Base-by-base conservation (phyloP, 1,140 invertebrate genomes). In the Drosophila orena region DNA sequence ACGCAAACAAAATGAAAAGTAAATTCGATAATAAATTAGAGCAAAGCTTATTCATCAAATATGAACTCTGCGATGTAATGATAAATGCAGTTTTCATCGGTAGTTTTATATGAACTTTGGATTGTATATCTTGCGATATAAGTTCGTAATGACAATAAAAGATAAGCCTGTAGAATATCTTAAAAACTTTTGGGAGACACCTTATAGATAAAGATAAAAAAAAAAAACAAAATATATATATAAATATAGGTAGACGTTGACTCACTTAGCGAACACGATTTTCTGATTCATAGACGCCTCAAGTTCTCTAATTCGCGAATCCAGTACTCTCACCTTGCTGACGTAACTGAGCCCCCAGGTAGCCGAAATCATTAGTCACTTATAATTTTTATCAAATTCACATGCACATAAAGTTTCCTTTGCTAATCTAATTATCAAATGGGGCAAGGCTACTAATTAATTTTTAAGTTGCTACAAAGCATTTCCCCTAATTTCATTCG, bases 281-380 rank as follows among this genome's bases (percentile, higher is more conserved):
- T 84, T 47, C 50, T 85, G 77, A 85, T 65, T 85, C 81, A 85
- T 73, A 50, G 24, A 8, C 49, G 34, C 11, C 24, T 15, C 5
- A 8, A 65, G 57, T 76, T 83, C 74, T 64, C 50, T 40, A 68
- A 44, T 56, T 69, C 35, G 8, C n/a, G 17, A 42, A 6, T 38
- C 38, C n/a, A 24, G 46, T 30, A 42, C 37, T 70, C 68, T 74
- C 81, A 65, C 47, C 73, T 73, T 53, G 52, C 59, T 57, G 17
- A 46, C 52, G 47, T 50, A 83, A 74, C 55, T 20, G 53, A 54
- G 27, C 14, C 14, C 59, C n/a, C 11, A 34, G 47, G 20, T 61
- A 75, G 56, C 22, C 53, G 50, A 47, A 44, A 53, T 69, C 61
- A 60, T 81, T 81, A 85, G 47, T 86, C 81, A 85, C 70, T 64